A percentile compares a stretch with the other conserved stretches of the same genome.
phyloP scores from a whole-genome alignment of 2,797 vertebrate species.

The Sebastes dallii region DNA sequence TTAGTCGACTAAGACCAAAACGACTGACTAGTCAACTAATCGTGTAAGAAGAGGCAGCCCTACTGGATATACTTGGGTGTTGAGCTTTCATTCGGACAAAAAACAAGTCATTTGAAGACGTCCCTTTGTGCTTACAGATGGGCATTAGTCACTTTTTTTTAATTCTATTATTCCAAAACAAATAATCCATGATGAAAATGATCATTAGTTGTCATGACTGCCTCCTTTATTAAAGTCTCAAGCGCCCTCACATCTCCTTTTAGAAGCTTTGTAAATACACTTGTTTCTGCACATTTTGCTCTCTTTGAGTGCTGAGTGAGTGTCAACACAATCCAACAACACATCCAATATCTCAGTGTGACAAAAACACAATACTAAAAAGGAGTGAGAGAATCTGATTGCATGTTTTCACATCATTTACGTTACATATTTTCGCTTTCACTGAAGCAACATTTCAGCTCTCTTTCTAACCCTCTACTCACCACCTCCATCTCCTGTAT shows the following conservation, averaged over 20 bases:
- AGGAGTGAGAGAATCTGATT: background rate
- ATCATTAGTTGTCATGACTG: background rate
- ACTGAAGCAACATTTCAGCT: background rate
- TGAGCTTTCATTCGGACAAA: background rate
- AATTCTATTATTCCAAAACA: background rate
- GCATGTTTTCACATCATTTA: background rate
- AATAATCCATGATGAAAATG: background rate
- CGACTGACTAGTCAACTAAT: too few species aligned
- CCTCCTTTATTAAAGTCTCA: background rate
- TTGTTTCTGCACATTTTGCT: background rate
- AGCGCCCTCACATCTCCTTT: too few species aligned
- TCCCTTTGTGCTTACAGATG: background rate
- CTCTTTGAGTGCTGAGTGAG: too few species aligned
- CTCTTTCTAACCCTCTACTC: background rate
- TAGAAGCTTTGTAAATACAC: background rate
- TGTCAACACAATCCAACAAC: background rate
- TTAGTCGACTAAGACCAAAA: too few species aligned
- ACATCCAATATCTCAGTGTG: background rate
- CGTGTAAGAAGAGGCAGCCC: rapidly evolving
- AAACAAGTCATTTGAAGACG: background rate
- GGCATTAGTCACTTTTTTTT: background rate
- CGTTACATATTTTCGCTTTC: background rate
- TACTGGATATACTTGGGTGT: rapidly evolving
- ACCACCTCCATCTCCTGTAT: background rate
- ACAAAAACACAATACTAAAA: background rate